Conservation (phyloP, 1,140 invertebrate species). For the Panulirus ornatus region DNA sequence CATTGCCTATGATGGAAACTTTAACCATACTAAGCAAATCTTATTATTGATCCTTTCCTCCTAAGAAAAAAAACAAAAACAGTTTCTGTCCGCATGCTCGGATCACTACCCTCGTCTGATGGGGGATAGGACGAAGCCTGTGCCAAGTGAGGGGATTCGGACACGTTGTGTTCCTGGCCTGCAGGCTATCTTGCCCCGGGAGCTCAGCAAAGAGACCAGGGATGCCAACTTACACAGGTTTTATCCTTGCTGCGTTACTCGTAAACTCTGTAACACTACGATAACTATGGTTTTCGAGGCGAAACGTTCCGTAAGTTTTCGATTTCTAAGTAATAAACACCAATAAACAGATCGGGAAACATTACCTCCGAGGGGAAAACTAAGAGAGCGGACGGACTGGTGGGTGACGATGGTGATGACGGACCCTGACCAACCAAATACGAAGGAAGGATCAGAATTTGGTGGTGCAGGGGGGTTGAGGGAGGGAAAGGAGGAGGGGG, state of each 20-base stretch:
- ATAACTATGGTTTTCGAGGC: no score
- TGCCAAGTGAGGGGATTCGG: conserved; percentile 42
- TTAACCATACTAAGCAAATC: conserved; percentile 12
- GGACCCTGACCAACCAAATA: neutral
- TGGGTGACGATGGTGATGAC: neutral
- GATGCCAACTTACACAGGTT: conserved; percentile 26
- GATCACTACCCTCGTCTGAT: neutral
- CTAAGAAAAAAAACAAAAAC: no score
- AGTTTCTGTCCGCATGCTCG: conserved; percentile 18
- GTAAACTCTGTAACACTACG: neutral
- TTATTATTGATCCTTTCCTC: conserved; percentile 34
- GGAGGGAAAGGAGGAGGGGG: neutral
- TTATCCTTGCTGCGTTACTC: neutral
- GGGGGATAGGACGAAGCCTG: conserved; percentile 9
- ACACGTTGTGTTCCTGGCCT: conserved; percentile 39
- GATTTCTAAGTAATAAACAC: no score
- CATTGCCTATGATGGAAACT: neutral
- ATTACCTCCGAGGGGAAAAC: no score
- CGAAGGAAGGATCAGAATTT: neutral
- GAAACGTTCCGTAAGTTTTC: no score
- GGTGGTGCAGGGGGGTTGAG: neutral
- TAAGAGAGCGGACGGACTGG: neutral
- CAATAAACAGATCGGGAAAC: no score
- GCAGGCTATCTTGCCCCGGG: conserved; percentile 22
- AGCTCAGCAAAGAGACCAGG: conserved; percentile 10